Evolutionary conservation across 2,888 invertebrate species (phyloP).

Genomic region (Ornithoptera priamus): DNA sequence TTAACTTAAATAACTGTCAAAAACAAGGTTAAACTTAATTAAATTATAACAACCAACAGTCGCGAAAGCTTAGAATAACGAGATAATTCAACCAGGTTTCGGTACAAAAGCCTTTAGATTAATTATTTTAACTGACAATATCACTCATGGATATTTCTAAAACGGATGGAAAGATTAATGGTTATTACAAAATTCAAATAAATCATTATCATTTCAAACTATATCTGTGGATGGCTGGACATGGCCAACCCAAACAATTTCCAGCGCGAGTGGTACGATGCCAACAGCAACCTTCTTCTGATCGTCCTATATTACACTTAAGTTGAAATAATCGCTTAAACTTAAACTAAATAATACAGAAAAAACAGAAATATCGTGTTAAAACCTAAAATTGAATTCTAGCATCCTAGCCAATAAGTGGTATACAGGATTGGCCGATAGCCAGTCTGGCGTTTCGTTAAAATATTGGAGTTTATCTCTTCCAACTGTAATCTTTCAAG

Average conservation of each 20-base stretch:
- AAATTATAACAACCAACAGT: neutral
- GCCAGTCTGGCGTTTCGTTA: neutral
- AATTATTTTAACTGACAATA: neutral
- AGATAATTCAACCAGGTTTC: neutral
- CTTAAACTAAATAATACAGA: too few species aligned
- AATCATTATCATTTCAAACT: too few species aligned
- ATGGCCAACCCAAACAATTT: too few species aligned
- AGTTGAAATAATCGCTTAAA: too few species aligned
- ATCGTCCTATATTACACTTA: too few species aligned
- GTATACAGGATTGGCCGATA: neutral
- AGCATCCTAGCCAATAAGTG: neutral
- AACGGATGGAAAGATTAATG: too few species aligned
- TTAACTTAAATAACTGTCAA: neutral
- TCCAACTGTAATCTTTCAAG: neutral
- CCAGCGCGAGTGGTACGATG: too few species aligned
- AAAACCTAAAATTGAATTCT: neutral
- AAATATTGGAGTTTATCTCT: neutral
- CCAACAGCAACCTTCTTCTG: too few species aligned
- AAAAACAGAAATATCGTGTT: neutral
- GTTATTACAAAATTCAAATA: too few species aligned
- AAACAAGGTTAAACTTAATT: conserved; percentile 1
- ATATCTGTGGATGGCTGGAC: too few species aligned
- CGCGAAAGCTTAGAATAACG: neutral
- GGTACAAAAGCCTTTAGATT: neutral
- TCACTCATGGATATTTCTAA: neutral